These are phyloP conservation scores for Phylloscopus collybita DNA, from an alignment of 2,797 vertebrate genomes.

Conservation along the genomic window DNA sequence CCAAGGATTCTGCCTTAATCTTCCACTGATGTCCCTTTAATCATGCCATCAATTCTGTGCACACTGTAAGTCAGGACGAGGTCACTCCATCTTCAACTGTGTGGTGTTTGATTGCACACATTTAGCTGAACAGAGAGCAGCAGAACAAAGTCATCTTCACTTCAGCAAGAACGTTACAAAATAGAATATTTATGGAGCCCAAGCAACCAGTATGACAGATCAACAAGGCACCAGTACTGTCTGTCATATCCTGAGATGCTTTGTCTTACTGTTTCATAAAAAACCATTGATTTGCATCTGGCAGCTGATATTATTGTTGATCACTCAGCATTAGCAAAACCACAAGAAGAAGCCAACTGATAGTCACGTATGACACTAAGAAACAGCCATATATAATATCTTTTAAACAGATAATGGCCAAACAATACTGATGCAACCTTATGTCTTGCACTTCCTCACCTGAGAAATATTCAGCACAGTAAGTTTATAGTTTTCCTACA, in stretches of 20 bases:
- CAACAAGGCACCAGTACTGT: not conserved
- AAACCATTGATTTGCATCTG: not conserved
- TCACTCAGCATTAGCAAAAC: not conserved
- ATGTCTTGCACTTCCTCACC: not conserved
- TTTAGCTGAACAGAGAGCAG: not conserved
- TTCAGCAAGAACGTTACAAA: not conserved
- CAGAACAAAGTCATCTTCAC: not conserved
- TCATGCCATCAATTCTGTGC: conserved; percentile 17
- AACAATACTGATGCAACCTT: not conserved
- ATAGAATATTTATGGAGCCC: not conserved
- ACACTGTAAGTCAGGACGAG: not conserved
- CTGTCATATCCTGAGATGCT: not conserved
- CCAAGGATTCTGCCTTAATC: conserved; percentile 56
- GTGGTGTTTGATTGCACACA: not conserved
- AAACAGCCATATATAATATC: not conserved
- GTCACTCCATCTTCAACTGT: not conserved
- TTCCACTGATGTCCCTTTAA: conserved; percentile 47
- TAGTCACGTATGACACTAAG: not conserved
- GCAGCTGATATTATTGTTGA: not conserved
- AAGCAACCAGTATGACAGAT: not conserved
- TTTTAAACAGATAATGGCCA: not conserved
- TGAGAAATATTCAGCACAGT: not conserved
- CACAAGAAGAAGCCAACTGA: not conserved
- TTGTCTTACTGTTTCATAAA: not conserved
- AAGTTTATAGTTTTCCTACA: not conserved